A percentile compares a stretch with the other conserved stretches of the same genome.
These are phyloP conservation scores for Cerastis rubricosa DNA, from an alignment of 2,888 invertebrate species.

Conservation along the genomic window DNA sequence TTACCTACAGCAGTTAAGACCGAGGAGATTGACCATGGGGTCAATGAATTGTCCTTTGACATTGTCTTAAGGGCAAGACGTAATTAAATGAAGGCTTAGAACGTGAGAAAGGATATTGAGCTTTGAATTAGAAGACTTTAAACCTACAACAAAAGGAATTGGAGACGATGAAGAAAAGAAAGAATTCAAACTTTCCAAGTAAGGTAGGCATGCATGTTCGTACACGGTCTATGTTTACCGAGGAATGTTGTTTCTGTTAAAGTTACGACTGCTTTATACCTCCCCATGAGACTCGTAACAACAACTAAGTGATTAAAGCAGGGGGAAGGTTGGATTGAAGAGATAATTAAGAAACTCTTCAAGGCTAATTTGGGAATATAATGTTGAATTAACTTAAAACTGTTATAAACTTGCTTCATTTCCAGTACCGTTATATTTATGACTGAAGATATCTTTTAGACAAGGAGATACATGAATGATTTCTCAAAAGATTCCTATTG, in stretches of 20 bases:
- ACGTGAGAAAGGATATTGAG: slow-evolving; percentile 51
- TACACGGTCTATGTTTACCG: neutral
- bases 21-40: slow-evolving; percentile 55
- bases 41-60: slow-evolving; percentile 63
- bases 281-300: slow-evolving; percentile 47
- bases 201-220: slow-evolving; percentile 8
- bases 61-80: slow-evolving; percentile 57
- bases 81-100: slow-evolving; percentile 63
- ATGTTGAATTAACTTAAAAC: slow-evolving; percentile 2
- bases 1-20: slow-evolving; percentile 51
- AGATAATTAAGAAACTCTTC: slow-evolving; percentile 42
- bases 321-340: slow-evolving; percentile 14
- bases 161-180: neutral
- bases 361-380: slow-evolving; percentile 11
- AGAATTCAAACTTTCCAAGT: neutral
- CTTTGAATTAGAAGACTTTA: slow-evolving; percentile 13
- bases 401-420: slow-evolving; percentile 14
- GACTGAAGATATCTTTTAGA: no score
- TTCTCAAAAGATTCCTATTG: neutral
- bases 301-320: slow-evolving; percentile 55
- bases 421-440: neutral
- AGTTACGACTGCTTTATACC: slow-evolving; percentile 33
- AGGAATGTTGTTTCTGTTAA: slow-evolving; percentile 37
- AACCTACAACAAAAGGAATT: slow-evolving; percentile 23
- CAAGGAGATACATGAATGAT: neutral